Percentiles rank a stretch among this genome's conserved stretches.
These are phyloP conservation scores for Lepeophtheirus nordmannii DNA, from an alignment of 2,888 invertebrate species.

Conservation along the genomic window DNA sequence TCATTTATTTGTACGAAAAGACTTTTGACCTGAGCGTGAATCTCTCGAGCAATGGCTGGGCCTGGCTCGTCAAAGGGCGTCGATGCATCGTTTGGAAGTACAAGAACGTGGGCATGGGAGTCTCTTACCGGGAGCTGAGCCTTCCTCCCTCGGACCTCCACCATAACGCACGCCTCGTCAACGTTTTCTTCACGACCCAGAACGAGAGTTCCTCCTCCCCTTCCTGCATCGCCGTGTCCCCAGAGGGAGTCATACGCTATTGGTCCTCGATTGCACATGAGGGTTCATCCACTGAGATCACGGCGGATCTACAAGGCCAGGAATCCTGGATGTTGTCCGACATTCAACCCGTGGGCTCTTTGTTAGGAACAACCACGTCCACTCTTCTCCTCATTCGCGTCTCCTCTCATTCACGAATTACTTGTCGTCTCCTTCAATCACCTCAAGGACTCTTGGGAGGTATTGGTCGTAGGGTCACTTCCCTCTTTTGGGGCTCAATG, in stretches of 20 bases:
- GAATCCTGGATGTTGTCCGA: slow-evolving; percentile 35
- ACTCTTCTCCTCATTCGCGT: slow-evolving; percentile 56
- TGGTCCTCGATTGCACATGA: slow-evolving; percentile 83
- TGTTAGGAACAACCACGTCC: slow-evolving; percentile 80
- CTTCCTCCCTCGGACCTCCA: slow-evolving; percentile 81
- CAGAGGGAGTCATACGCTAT: slow-evolving; percentile 58
- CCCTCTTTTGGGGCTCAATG: slow-evolving; percentile 55
- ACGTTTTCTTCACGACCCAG: slow-evolving; percentile 4
- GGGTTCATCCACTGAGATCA: slow-evolving; percentile 63
- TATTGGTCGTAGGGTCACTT: slow-evolving; percentile 60
- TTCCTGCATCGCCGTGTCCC: slow-evolving; percentile 77
- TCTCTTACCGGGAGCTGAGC: slow-evolving; percentile 50
- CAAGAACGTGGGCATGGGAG: slow-evolving; percentile 29
- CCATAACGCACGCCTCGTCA: slow-evolving; percentile 42
- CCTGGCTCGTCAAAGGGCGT: slow-evolving; percentile 70
- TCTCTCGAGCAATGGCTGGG: slow-evolving; percentile 53
- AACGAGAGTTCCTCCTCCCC: slow-evolving; percentile 43
- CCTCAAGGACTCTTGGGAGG: slow-evolving; percentile 53
- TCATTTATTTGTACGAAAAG: slow-evolving; percentile 61
- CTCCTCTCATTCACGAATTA: slow-evolving; percentile 48
- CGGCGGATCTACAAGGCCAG: slow-evolving; percentile 55
- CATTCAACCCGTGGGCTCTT: slow-evolving; percentile 48
- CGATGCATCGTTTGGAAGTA: slow-evolving; percentile 62
- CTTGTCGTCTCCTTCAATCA: slow-evolving; percentile 33
- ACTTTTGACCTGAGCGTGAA: slow-evolving; percentile 41